Evolutionary conservation across 2,113 vertebrate species (phyloP).

Genomic region (Cyanoderma ruficeps): DNA sequence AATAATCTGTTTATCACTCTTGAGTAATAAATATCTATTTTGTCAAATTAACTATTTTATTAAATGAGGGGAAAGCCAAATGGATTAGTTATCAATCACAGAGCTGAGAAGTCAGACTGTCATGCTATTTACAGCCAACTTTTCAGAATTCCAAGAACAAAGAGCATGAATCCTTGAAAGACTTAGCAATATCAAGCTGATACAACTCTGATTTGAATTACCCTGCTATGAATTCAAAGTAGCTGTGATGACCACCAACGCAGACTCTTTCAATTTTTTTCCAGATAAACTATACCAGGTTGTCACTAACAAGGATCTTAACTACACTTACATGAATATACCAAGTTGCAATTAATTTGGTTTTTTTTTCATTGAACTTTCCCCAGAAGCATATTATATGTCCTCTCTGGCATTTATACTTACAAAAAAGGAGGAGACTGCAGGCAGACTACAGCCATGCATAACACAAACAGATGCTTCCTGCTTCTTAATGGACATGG

Average conservation of each 20-base stretch:
- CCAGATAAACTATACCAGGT: background rate
- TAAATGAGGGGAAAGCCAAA: background rate
- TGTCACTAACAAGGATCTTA: background rate
- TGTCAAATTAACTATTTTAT: background rate
- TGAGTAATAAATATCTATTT: background rate
- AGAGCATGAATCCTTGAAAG: background rate
- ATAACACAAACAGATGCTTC: constrained; percentile 58
- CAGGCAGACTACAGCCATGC: constrained; percentile 26
- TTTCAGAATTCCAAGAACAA: constrained; percentile 22
- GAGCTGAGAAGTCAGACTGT: background rate
- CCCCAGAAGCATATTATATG: background rate
- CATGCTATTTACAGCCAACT: background rate
- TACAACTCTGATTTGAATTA: background rate
- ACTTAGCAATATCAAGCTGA: background rate
- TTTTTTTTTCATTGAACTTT: background rate
- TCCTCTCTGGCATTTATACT: constrained; percentile 19
- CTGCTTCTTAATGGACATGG: constrained; percentile 49
- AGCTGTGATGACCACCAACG: background rate
- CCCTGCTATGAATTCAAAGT: background rate
- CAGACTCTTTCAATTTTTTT: background rate
- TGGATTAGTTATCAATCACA: background rate
- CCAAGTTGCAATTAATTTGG: background rate
- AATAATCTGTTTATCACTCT: background rate
- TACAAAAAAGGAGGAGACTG: constrained; percentile 6
- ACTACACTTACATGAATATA: background rate